Percentiles rank a stretch among this genome's conserved stretches.
Evolutionary conservation across 2,888 invertebrate species (phyloP).

Genomic region (Galerucella pusilla): DNA sequence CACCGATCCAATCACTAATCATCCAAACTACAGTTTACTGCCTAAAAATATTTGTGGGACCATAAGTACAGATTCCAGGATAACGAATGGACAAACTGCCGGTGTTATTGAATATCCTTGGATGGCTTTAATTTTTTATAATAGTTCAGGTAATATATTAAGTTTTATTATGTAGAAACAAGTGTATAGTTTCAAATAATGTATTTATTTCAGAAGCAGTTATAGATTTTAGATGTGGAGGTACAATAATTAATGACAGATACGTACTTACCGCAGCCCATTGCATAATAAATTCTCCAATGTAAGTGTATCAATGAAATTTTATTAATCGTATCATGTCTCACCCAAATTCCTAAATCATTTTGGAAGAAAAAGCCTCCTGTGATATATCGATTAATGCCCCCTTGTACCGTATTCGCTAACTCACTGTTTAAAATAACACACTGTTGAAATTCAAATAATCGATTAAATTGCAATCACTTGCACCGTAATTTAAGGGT

Average conservation of each 20-base stretch:
- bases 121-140: constrained; percentile 78
- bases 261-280: constrained; percentile 71
- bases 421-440: too few species aligned
- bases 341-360: too few species aligned
- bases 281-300: constrained; percentile 64
- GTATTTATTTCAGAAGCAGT: constrained; percentile 52
- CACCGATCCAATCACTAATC: constrained; percentile 43
- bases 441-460: too few species aligned
- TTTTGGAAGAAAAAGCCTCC: too few species aligned
- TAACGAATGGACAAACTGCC: constrained; percentile 73
- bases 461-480: too few species aligned
- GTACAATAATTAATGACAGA: constrained; percentile 65
- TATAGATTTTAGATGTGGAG: constrained; percentile 65
- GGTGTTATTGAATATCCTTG: constrained; percentile 77
- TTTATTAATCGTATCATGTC: too few species aligned
- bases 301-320: constrained; percentile 49
- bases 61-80: constrained; percentile 66
- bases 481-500: too few species aligned
- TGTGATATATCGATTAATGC: too few species aligned
- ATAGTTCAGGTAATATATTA: constrained; percentile 43
- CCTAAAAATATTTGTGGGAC: constrained; percentile 69
- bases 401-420: too few species aligned
- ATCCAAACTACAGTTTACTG: constrained; percentile 62
- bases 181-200: neutral
- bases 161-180: neutral